A percentile compares a stretch with the other conserved stretches of the same genome.
These are phyloP conservation scores for Nycticorax nycticorax DNA, from an alignment of 2,113 vertebrate genomes.

Conservation along the genomic window DNA sequence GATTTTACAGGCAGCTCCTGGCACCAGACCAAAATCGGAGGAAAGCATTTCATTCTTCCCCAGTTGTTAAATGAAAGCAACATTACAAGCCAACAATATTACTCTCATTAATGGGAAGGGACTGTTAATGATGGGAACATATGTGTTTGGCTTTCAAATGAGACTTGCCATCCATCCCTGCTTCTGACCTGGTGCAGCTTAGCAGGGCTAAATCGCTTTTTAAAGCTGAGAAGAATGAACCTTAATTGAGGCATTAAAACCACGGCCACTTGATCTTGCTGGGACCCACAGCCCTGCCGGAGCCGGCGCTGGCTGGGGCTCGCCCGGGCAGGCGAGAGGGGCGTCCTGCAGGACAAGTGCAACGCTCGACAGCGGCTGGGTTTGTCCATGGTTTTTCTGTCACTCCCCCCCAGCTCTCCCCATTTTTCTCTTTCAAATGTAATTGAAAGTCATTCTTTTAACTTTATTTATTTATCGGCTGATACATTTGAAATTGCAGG, in stretches of 20 bases:
- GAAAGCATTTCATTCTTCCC: slow-evolving; percentile 30
- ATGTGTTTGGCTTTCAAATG: slow-evolving; percentile 41
- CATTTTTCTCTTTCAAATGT: not conserved
- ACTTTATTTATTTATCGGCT: slow-evolving; percentile 30
- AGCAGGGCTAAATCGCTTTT: slow-evolving; percentile 51
- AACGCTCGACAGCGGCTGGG: not conserved
- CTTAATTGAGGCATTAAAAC: slow-evolving; percentile 69
- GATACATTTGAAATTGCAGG: not conserved
- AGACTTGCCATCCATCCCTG: slow-evolving; percentile 14
- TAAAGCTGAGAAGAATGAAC: slow-evolving; percentile 46
- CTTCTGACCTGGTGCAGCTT: slow-evolving; percentile 34
- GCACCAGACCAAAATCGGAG: slow-evolving; percentile 28
- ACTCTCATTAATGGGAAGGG: slow-evolving; percentile 53
- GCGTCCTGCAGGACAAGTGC: not conserved
- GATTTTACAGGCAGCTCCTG: slow-evolving; percentile 65
- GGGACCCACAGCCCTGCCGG: not conserved
- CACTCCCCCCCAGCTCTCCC: not conserved
- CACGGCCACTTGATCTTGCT: not conserved
- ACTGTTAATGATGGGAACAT: slow-evolving; percentile 53
- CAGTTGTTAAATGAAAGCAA: slow-evolving; percentile 14
- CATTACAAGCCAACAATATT: not conserved
- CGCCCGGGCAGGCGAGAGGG: not conserved
- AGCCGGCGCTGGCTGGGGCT: not conserved
- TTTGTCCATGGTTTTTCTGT: not conserved
- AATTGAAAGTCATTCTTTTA: slow-evolving; percentile 45